These are phyloP conservation scores for Aphelocoma californica DNA, from an alignment of 2,797 vertebrate genomes.

Conservation along the genomic window DNA sequence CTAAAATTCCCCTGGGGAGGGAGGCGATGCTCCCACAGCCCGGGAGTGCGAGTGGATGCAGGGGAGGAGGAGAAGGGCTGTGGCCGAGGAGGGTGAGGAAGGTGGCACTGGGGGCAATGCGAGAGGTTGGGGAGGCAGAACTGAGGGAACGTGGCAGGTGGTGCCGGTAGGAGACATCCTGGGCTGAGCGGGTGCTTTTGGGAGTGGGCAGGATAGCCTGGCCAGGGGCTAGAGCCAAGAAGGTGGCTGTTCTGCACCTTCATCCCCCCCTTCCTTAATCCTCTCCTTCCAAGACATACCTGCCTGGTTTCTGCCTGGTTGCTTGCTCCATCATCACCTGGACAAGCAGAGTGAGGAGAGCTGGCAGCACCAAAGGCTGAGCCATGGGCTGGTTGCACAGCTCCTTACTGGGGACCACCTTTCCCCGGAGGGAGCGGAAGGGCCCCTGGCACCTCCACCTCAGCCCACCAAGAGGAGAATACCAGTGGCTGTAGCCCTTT, in stretches of 20 bases:
- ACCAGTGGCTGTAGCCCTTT: not conserved
- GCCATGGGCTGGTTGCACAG: not conserved
- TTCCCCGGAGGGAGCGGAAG: not conserved
- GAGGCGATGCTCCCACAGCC: not conserved
- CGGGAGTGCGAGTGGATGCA: not conserved
- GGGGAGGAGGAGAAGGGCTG: not conserved
- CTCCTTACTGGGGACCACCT: not conserved
- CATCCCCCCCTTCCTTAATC: not conserved
- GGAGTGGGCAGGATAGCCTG: not conserved
- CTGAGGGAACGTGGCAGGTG: not conserved
- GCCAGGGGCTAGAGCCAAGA: not conserved
- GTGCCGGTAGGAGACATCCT: not conserved
- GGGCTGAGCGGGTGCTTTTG: not conserved
- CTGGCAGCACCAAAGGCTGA: not conserved
- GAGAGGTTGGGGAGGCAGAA: not conserved
- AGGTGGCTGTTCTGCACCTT: not conserved
- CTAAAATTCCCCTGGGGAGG: not conserved
- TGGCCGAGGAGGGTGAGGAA: not conserved
- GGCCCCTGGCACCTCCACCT: not conserved
- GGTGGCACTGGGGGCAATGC: not conserved
- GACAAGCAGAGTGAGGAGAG: not conserved
- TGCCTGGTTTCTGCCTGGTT: not conserved
- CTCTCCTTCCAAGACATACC: not conserved
- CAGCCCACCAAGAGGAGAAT: not conserved
- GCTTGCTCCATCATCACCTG: not conserved